Evolutionary conservation across 2,113 vertebrate species (phyloP).

Genomic region (Rana temporaria): DNA sequence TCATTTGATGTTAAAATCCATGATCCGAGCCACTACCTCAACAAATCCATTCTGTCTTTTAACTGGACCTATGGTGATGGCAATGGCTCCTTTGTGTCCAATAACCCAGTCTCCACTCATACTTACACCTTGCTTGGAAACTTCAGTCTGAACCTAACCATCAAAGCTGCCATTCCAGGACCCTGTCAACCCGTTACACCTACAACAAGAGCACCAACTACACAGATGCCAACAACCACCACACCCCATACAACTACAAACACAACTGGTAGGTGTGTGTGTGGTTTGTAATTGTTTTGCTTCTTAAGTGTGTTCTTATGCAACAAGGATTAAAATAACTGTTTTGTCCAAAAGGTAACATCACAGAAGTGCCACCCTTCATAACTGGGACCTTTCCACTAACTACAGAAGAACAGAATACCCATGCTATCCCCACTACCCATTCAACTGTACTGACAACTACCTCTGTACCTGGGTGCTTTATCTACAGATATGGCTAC

Average conservation of each 20-base stretch:
- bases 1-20: slow-evolving; percentile 83
- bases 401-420: slow-evolving; percentile 3
- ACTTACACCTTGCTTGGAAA: slow-evolving; percentile 79
- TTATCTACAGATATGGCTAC: slow-evolving; percentile 80
- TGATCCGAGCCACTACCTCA: slow-evolving; percentile 90
- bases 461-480: slow-evolving; percentile 70
- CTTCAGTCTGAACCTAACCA: slow-evolving; percentile 81
- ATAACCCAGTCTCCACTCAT: slow-evolving; percentile 76
- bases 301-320: too few relatives aligned
- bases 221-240: slow-evolving; percentile 56
- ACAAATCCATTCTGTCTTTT: slow-evolving; percentile 80
- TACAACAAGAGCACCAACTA: slow-evolving; percentile 63
- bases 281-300: too few relatives aligned
- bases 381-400: slow-evolving; percentile 11
- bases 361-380: background rate
- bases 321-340: background rate
- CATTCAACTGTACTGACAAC: background rate
- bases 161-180: slow-evolving; percentile 81
- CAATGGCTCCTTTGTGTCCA: slow-evolving; percentile 82
- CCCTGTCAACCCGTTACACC: slow-evolving; percentile 77
- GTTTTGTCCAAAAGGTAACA: slow-evolving; percentile 40
- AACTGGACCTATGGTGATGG: slow-evolving; percentile 91
- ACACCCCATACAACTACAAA: slow-evolving; percentile 4
- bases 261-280: slow-evolving; percentile 44
- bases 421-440: too few relatives aligned